phyloP scores from a whole-genome alignment of 2,888 invertebrate genomes.

The Pemphredon lugubris region DNA sequence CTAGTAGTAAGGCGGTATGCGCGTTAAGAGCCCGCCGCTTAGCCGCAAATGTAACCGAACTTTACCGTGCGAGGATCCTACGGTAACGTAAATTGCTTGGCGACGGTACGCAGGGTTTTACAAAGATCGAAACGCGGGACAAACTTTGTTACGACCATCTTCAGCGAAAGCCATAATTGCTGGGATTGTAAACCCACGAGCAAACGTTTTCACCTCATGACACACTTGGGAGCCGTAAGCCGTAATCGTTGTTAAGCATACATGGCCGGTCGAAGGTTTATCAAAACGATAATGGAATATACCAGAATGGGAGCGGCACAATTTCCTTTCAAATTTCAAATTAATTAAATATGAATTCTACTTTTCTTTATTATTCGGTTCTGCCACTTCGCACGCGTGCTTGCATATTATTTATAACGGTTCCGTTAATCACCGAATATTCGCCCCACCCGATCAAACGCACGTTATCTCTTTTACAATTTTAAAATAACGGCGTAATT shows the following conservation, averaged over 20 bases:
- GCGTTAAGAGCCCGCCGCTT: conserved; percentile 61
- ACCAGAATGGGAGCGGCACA: neutral
- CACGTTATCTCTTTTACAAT: no score
- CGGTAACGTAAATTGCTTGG: conserved; percentile 56
- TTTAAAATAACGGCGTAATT: no score
- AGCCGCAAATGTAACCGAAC: conserved; percentile 68
- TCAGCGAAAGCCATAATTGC: conserved; percentile 41
- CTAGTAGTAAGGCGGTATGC: conserved; percentile 43
- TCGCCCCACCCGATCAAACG: no score
- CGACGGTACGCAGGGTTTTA: conserved; percentile 38
- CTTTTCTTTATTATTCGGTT: no score
- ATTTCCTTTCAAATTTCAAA: no score
- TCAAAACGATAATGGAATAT: conserved; percentile 4
- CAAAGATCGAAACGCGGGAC: conserved; percentile 60
- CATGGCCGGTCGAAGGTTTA: conserved; percentile 21
- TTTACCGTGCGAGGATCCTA: conserved; percentile 52
- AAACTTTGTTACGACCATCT: conserved; percentile 56
- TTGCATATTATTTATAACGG: no score
- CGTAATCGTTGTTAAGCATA: conserved; percentile 14
- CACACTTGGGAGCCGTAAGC: conserved; percentile 21
- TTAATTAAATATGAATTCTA: no score
- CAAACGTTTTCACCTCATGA: conserved; percentile 42
- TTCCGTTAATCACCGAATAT: no score
- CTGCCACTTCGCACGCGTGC: no score
- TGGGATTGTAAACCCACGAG: conserved; percentile 24